Evolutionary conservation across 2,113 vertebrate species (phyloP), one percentile per base, ranked within the genome.

Genomic region (Taxidea taxus): DNA sequence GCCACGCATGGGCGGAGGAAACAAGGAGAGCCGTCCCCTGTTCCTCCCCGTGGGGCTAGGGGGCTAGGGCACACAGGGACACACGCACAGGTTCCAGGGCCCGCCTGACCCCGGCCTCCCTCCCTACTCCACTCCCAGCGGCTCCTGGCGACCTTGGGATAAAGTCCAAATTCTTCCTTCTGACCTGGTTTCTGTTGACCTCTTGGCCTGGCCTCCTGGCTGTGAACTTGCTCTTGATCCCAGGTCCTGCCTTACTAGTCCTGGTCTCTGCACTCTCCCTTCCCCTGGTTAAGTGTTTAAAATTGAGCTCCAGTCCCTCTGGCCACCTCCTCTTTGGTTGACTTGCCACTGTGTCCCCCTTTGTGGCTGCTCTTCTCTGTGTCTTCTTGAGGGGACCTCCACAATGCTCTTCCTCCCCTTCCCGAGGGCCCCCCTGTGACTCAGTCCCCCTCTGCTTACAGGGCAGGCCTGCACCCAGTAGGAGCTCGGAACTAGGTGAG

Each of bases 381-480:
- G 13, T 62, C 80, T 47, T 42, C 75, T 42, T 27, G 37, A 0
- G 0, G 56, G 21, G 70, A 58, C 58, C 66, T 29, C 42, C 27
- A 15, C 7, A 11, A 4, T 0, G 0, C 12, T 0, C 1, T 16
- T 20, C 72, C 9, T 86, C 7, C 7, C 44, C 44, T 68, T 68
- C n/a, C 47, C 4, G n/a, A n/a, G 70, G 58, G 11, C 4, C 4
- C 37, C 7, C 44, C 14, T 10, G 27, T 1, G 64, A 51, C 68
- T 44, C 60, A 14, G 49, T 34, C 27, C 6, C 11, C 37, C 66
- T 64, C 37, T 42, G 85, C 37, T 47, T 84, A 49, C 60, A 7
- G 34, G 54, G n/a, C 10, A 0, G 62, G 81, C 18, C 34, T 18
- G 64, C 20, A 44, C 6, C 4, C 37, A 13, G 18, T 27, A 29